Conservation (phyloP, 2,888 invertebrate genomes). For the Acrobeloides nanus region DNA sequence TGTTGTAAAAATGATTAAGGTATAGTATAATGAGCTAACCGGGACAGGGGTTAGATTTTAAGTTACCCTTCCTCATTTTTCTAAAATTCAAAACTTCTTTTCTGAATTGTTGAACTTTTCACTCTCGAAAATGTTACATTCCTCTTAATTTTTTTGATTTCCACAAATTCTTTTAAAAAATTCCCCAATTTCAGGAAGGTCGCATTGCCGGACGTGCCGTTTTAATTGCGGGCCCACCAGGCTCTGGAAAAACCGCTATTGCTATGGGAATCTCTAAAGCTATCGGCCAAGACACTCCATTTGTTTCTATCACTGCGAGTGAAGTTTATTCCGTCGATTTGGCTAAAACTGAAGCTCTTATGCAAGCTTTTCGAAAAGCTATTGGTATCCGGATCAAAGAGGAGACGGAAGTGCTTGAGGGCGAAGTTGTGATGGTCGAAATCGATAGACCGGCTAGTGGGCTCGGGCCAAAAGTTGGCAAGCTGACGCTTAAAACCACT, state of each 20-base stretch:
- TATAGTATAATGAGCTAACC: too few species aligned
- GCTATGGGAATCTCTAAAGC: slow-evolving; percentile 70
- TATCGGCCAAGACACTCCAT: slow-evolving; percentile 73
- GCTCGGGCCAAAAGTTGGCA: slow-evolving; percentile 59
- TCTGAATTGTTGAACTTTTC: too few species aligned
- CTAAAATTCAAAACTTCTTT: too few species aligned
- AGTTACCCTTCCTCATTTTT: too few species aligned
- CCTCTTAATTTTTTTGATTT: slow-evolving; percentile 1
- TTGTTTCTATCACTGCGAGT: slow-evolving; percentile 94
- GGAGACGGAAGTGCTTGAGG: slow-evolving; percentile 69
- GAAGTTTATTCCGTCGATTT: slow-evolving; percentile 97
- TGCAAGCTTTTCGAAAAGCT: slow-evolving; percentile 83
- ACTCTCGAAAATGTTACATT: slow-evolving; percentile 5
- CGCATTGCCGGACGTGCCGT: slow-evolving; percentile 93
- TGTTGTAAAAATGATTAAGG: slow-evolving; percentile 88
- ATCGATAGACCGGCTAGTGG: slow-evolving; percentile 89
- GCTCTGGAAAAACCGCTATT: slow-evolving; percentile 91
- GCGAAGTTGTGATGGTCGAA: slow-evolving; percentile 94
- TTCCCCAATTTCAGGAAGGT: slow-evolving; percentile 64
- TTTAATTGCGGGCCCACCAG: slow-evolving; percentile 89
- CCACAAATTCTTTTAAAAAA: slow-evolving; percentile 5
- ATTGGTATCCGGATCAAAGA: slow-evolving; percentile 90
- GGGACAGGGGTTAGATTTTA: slow-evolving; percentile 3
- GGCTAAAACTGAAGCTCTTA: slow-evolving; percentile 96
- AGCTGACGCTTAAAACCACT: slow-evolving; percentile 91